A percentile compares a stretch with the other conserved stretches of the same genome.
Conservation (phyloP, 2,113 vertebrate genomes). For the Beaufortia kweichowensis region DNA sequence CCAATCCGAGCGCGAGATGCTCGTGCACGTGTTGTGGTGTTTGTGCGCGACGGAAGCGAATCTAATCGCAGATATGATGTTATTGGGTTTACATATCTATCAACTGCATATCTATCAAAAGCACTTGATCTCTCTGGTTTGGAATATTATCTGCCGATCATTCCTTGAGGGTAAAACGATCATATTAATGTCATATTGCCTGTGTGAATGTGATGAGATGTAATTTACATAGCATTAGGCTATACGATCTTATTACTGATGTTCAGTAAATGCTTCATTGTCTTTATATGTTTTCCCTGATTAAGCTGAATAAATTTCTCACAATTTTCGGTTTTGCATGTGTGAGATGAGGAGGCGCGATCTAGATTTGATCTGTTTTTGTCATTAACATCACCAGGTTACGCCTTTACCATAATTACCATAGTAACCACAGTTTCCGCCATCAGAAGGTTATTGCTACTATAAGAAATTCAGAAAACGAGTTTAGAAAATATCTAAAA, state of each 20-base stretch:
- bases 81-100: background rate
- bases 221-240: background rate
- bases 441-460: background rate
- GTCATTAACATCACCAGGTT: slow-evolving; percentile 8
- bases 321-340: background rate
- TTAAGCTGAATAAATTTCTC: background rate
- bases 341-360: background rate
- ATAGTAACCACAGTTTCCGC: background rate
- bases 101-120: too few relatives aligned
- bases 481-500: too few relatives aligned
- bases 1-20: slow-evolving; percentile 19
- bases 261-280: background rate
- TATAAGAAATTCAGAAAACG: background rate
- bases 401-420: background rate
- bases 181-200: background rate
- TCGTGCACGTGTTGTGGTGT: background rate
- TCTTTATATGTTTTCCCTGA: background rate
- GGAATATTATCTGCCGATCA: background rate
- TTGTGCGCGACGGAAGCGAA: background rate
- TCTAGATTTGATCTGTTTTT: background rate
- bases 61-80: background rate
- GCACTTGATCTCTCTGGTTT: background rate
- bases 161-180: background rate
- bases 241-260: background rate
- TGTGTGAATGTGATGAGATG: background rate